Conservation (phyloP, 2,113 vertebrate genomes). For the Perca schrenkii region DNA sequence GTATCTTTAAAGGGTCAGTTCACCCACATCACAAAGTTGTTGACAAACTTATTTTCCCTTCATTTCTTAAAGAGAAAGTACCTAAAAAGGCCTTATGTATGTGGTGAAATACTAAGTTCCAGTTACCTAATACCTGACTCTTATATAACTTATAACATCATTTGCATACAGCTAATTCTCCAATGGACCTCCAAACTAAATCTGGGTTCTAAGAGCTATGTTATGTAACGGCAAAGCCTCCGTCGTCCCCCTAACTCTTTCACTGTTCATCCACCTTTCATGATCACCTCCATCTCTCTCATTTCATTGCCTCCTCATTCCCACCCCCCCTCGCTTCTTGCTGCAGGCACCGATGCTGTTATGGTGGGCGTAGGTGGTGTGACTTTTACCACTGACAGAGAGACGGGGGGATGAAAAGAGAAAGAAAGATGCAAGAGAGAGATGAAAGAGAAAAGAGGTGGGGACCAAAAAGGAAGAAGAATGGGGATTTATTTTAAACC, state of each 20-base stretch:
- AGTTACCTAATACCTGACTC: not conserved
- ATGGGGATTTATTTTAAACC: constrained; percentile 29
- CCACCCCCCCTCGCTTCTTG: constrained; percentile 4
- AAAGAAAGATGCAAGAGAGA: not conserved
- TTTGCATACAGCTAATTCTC: not conserved
- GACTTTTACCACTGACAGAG: constrained; percentile 35
- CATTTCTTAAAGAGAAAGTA: not conserved
- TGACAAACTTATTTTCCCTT: too few relatives aligned
- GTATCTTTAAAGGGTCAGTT: not conserved
- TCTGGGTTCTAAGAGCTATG: not conserved
- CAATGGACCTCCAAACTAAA: not conserved
- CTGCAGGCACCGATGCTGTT: constrained; percentile 41
- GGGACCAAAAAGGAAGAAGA: not conserved
- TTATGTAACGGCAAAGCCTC: constrained; percentile 18
- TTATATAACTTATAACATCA: not conserved
- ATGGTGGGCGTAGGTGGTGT: constrained; percentile 16
- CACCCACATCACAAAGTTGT: not conserved
- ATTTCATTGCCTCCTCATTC: constrained; percentile 19
- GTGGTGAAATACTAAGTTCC: not conserved
- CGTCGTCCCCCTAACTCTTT: not conserved
- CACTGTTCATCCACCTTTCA: constrained; percentile 18
- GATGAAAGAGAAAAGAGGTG: not conserved
- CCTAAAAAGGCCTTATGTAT: not conserved
- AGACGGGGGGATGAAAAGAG: not conserved
- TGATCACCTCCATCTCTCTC: constrained; percentile 40